Conservation (phyloP, 1,140 invertebrate genomes). For the Drosophila erecta region DNA sequence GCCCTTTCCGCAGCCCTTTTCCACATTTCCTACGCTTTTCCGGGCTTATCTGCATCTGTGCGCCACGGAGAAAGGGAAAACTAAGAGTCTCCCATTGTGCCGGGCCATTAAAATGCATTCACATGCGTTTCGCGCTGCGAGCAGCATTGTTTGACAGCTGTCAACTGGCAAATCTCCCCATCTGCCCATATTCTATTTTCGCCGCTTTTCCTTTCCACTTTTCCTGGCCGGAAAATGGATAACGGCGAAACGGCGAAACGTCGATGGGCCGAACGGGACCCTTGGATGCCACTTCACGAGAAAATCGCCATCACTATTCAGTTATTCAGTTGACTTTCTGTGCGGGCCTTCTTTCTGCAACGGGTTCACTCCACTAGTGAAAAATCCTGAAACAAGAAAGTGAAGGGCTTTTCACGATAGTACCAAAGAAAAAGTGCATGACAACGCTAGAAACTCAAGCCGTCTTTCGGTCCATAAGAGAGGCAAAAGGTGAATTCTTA, state of each 20-base stretch:
- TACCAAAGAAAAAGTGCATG: background rate
- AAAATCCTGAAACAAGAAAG: background rate
- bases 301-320: slow-evolving; percentile 7
- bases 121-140: slow-evolving; percentile 40
- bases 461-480: background rate
- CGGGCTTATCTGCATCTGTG: slow-evolving; percentile 39
- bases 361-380: background rate
- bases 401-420: background rate
- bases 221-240: slow-evolving; percentile 11
- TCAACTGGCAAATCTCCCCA: slow-evolving; percentile 20
- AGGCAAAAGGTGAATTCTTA: background rate
- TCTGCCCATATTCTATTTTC: background rate
- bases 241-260: slow-evolving; percentile 5
- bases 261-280: slow-evolving; percentile 43
- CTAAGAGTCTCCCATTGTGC: slow-evolving; percentile 26
- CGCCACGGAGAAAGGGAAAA: slow-evolving; percentile 11
- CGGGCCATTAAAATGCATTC: slow-evolving; percentile 63
- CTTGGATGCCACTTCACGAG: slow-evolving; percentile 47
- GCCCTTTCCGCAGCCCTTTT: background rate
- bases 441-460: background rate
- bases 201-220: background rate
- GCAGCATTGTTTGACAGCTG: slow-evolving; percentile 54
- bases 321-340: background rate
- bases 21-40: background rate
- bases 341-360: background rate